These are phyloP conservation scores for Ochotona princeps DNA, from an alignment of 2,113 vertebrate species.

Conservation along the genomic window DNA sequence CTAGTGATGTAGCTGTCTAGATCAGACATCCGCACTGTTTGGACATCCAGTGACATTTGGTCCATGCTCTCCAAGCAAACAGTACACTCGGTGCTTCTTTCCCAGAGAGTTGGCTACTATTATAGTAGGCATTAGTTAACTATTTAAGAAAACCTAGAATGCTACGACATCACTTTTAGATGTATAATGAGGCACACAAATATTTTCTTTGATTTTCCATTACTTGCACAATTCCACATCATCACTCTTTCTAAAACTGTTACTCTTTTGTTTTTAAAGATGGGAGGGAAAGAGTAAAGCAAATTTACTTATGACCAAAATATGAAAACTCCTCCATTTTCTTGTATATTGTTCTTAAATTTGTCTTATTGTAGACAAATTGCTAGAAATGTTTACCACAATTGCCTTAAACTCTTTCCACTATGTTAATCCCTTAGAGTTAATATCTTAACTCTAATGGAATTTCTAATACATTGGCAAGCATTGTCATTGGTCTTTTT, in stretches of 20 bases:
- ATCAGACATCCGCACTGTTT: neutral
- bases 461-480: conserved; percentile 66
- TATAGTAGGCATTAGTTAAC: conserved; percentile 53
- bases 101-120: neutral
- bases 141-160: conserved; percentile 61
- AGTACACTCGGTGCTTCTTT: conserved; percentile 2
- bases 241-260: conserved; percentile 59
- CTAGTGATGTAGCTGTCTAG: rapidly evolving
- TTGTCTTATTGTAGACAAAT: conserved; percentile 65
- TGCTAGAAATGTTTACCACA: conserved; percentile 61
- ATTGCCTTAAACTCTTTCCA: conserved; percentile 55
- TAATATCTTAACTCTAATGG: conserved; percentile 53
- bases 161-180: conserved; percentile 49
- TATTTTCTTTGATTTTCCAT: conserved; percentile 54
- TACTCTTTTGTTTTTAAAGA: conserved; percentile 64
- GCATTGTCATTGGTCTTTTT: conserved; percentile 46
- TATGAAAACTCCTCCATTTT: conserved; percentile 48
- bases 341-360: conserved; percentile 63
- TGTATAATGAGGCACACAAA: conserved; percentile 60
- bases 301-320: conserved; percentile 61
- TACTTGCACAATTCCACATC: conserved; percentile 53
- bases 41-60: neutral
- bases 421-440: conserved; percentile 54
- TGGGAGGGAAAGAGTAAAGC: neutral
- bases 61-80: neutral